Base-by-base conservation (phyloP, 92 coral and sea anemone genomes). In the Parazoanthus atlanticus region DNA sequence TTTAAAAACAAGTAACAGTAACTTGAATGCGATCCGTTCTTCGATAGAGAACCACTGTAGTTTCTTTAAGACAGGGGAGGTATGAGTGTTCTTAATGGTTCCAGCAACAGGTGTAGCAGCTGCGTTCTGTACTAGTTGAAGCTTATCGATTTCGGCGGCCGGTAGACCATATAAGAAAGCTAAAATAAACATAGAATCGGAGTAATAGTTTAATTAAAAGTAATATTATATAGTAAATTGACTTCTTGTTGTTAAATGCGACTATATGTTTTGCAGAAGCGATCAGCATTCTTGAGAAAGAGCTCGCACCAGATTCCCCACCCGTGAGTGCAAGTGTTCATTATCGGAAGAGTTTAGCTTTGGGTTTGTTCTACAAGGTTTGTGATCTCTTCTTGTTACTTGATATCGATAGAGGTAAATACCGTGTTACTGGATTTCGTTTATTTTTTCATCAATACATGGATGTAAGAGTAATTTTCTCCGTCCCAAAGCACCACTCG, bases 361-460 rank as follows among this genome's bases (percentile, higher is more conserved):
- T 89, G 69, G 82, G 65, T 29, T 70, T 89, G 66, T 89, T 89
- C 74, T 89, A 89, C 41, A 89, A 89, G 91, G 91, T 89, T 56
- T 85, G 88, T 83, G 23, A 34, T 21, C 43, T 21, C 43, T 9
- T 21, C 25, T 70, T 70, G 33, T 74, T 33, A 19, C 9, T 74
- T 33, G 40, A 19, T 33, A 33, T 56, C 3, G 66, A 56, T 25
- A 61, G n/a, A 61, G 69, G 69, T 61, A 8, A 21, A 61, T 21
- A 61, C 26, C 8, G 8, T 3, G 28, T 61, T 6, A 7, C 2
- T 25, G 26, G 28, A 61, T 61, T 61, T 61, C 28, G 8, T 61
- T 6, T 25, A 25, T 46, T 61, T 61, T 56, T 61, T 25, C 9
- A 61, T 21, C 69, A 61, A 23, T 17, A 61, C 1, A 19, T 61